These are phyloP conservation scores for Agrotis segetum DNA, from an alignment of 2,888 invertebrate species.

Conservation along the genomic window DNA sequence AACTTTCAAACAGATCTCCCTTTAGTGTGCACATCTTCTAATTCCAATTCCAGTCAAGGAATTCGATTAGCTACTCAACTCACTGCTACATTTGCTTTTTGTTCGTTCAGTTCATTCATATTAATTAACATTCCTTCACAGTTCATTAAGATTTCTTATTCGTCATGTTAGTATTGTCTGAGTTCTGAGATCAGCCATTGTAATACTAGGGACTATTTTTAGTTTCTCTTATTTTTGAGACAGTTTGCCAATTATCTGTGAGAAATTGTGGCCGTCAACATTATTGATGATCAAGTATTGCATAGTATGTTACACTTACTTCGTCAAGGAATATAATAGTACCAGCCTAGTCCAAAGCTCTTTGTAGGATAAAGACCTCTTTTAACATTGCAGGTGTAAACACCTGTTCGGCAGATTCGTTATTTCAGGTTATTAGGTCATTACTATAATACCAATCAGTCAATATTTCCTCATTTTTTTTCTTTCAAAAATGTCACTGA, in stretches of 20 bases:
- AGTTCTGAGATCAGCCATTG: conserved; percentile 48
- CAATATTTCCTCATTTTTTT: too few relatives aligned
- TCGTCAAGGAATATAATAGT: neutral
- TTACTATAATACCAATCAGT: too few relatives aligned
- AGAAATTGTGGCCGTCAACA: conserved; percentile 17
- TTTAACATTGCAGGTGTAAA: too few relatives aligned
- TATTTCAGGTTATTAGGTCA: too few relatives aligned
- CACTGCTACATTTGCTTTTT: conserved; percentile 23
- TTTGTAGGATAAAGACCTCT: neutral
- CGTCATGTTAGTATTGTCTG: conserved; percentile 46
- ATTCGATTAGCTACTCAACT: conserved; percentile 10
- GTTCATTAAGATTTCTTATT: conserved; percentile 54
- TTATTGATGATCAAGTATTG: conserved; percentile 5
- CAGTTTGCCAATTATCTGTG: conserved; percentile 15
- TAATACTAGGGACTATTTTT: conserved; percentile 24
- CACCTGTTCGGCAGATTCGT: too few relatives aligned
- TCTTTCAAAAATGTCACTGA: too few relatives aligned
- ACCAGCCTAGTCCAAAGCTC: neutral
- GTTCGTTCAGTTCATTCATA: conserved; percentile 40
- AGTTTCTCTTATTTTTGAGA: conserved; percentile 46
- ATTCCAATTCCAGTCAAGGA: conserved; percentile 12
- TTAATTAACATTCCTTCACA: conserved; percentile 56
- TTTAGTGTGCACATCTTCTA: neutral
- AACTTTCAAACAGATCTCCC: conserved; percentile 1
- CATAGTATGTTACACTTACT: too few relatives aligned